Evolutionary conservation across 2,888 invertebrate species (phyloP).

Genomic region (Lasioglossum pauxillum): DNA sequence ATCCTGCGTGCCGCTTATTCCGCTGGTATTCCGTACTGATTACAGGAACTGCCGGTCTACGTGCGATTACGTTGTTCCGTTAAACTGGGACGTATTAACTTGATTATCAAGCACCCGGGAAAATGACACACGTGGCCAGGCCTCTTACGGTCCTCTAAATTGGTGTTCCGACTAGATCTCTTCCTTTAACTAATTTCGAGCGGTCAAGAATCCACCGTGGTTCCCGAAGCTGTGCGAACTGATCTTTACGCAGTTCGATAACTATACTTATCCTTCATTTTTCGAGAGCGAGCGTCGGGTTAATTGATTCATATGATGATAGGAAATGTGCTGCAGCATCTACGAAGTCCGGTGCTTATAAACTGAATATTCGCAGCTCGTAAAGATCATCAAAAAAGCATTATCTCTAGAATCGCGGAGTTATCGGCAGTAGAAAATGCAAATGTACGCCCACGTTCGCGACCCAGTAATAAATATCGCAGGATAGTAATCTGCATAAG

Average conservation of each 20-base stretch:
- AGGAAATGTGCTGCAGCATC: neutral
- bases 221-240: neutral
- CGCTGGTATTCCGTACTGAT: neutral
- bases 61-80: neutral
- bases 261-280: neutral
- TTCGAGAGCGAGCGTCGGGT: neutral
- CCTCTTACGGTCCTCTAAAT: too few relatives aligned
- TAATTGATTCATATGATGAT: neutral
- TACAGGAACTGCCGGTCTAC: slow-evolving; percentile 17
- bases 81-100: neutral
- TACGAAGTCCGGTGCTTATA: neutral
- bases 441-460: neutral
- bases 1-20: neutral
- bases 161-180: neutral
- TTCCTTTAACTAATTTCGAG: neutral
- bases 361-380: neutral
- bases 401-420: neutral
- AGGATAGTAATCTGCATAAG: neutral
- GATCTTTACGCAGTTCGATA: neutral
- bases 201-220: neutral
- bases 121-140: neutral
- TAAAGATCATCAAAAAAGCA: neutral
- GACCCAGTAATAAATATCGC: neutral
- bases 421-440: neutral
- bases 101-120: slow-evolving; percentile 4